Base-by-base conservation (phyloP, 30 jellyfish, hydroid and myxozoan genomes). In the Pseudorhiza aurosa region DNA sequence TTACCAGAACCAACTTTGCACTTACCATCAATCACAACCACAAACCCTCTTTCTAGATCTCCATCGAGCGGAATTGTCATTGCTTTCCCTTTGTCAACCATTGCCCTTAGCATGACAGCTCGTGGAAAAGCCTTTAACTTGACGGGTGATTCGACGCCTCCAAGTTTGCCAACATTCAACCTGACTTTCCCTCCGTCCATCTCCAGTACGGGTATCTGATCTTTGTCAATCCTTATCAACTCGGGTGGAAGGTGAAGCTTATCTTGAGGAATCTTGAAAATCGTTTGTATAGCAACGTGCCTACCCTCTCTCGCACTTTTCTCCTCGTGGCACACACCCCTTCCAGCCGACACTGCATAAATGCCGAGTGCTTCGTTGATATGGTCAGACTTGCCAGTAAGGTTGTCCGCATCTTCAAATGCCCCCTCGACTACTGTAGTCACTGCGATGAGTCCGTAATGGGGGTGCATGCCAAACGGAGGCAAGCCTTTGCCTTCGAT, bases 301-400 rank as follows among this genome's bases (percentile, higher is more conserved):
- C 17, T n/a, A 7, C 75, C 86, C 11, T 72, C 86, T 56, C 60
- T 56, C 18, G 86, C 86, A 28, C 60, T 72, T 12, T 29, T 28
- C 32, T 72, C 86, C 22, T 72, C 86, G 36, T 72, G 86, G 55
- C 86, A 72, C 40, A 72, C 86, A 14, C 86, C 86, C 36, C 60
- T 72, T 19, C 86, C 86, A 1, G 86, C 86, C 2, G 86, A 72
- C 25, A 72, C 86, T 2, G 86, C 86, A 22, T 72, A 72, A 27
- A 72, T 72, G 12, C 68, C 86, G 36, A 27, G 31, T 4, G 86
- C 86, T 72, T 72, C 86, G 25, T 56, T 72, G 36, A 53, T 43
- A 37, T 49, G 64, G n/a, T 72, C 75, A 9, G 86, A 50, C 1
- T 8, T 65, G 14, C 53, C 86, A 53, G 44, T 72, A 10, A 72